Evolutionary conservation across 2,797 vertebrate species (phyloP), one percentile per base, ranked within the genome.

Genomic region (Diceros bicornis): DNA sequence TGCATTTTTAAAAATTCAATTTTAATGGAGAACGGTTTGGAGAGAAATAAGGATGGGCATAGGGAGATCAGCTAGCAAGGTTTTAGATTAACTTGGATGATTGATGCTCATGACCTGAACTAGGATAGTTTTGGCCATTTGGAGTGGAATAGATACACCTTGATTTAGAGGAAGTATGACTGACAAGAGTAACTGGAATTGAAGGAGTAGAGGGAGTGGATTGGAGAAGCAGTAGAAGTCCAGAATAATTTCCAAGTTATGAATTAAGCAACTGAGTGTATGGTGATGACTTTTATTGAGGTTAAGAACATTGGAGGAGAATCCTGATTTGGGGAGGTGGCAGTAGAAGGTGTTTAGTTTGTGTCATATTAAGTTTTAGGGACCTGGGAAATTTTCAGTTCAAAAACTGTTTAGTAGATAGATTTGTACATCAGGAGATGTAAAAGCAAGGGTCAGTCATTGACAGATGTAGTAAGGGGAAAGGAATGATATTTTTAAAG

Each of bases 91-190:
- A 75, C 11, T 52, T 25, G 14, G 71, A 41, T 89, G 25, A 83
- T 7, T 37, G 25, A 87, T 25, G 8, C 57, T 84, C 16, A 47
- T 93, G 20, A 93, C 25, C 71, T 84, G 81, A 69, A 57, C 17
- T 71, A 75, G 20, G 32, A 62, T 50, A 81, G 25, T 32, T 89
- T 81, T 52, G 25, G 44, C 29, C n/a, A 55, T 59, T 61, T 81
- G 29, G 23, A 90, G 47, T 66, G 20, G 34, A 74, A 69, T 69
- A 71, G 21, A 86, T 69, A 64, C 27, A 71, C 37, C 8, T 68
- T 89, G 29, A 74, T 72, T 91, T 74, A 88, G 13, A 75, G 34
- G 69, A 92, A 94, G 34, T 75, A 44, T 29, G 89, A n/a, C 62
- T 2, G 16, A 34, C 13, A 74, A 75, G 25, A 89, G 7, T 32